Base-by-base conservation (phyloP, 2,113 vertebrate genomes). In the Otocyon megalotis region DNA sequence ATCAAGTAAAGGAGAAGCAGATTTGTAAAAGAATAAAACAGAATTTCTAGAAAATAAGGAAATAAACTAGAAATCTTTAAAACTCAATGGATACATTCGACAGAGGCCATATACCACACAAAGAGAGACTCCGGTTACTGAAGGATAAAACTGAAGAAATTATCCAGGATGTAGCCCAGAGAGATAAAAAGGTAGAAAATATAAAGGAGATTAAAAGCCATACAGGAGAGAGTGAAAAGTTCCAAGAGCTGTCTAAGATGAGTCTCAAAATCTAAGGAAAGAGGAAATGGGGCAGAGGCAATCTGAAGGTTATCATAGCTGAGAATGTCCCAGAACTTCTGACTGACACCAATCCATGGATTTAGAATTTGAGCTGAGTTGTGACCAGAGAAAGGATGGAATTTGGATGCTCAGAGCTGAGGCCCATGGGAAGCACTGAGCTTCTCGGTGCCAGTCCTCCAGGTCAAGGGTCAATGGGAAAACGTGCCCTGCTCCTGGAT, bases 31-130 rank as follows among this genome's bases (percentile, higher is more conserved):
- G 17, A 71, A 76, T 17, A 32, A 93, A 91, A 60, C 16, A 77
- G 84, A 90, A 94, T 53, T 65, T 93, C 53, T 92, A 50, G 62
- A 84, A 79, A 83, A 48, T 79, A 24, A 60, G 30, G 71, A 63
- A 69, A 76, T 43, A 74, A 72, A 93, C 67, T 19, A 32, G 63
- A 85, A 93, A 88, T n/a, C 43, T 69, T 22, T 24, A 91, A 88
- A 91, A n/a, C 20, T 84, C 63, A 63, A 0, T 37, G 32, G 72
- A 32, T 26, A 43, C 10, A 48, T 72, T 92, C 89, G 53, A 58
- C 14, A 71, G 58, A 69, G 69, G 24, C 6, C 37, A 20, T 26
- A 60, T 0, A 24, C 10, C 22, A 32, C 17, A 22, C 7, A 15
- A 81, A 72, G 26, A 93, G 17, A 67, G 20, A 32, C 58, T 35